Percentiles rank a stretch among this genome's conserved stretches.
Evolutionary conservation across 2,888 invertebrate species (phyloP).

Genomic region (Drosophila lacicola): DNA sequence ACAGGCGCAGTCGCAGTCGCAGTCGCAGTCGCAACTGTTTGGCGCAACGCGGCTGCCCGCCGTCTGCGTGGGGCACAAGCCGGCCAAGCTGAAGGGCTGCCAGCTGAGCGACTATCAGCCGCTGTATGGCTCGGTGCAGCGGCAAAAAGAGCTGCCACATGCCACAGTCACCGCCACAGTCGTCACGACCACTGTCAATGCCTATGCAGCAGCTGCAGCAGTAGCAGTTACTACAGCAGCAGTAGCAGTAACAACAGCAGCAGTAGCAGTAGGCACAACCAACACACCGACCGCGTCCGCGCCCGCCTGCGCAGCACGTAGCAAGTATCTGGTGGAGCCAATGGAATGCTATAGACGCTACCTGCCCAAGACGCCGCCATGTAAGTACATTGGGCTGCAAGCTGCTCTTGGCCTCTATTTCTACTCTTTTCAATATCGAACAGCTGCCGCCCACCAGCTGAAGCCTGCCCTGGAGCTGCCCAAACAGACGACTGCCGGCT

Average conservation of each 20-base stretch:
- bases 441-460: not conserved
- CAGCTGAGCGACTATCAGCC: not conserved
- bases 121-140: too few relatives aligned
- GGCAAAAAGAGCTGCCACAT: not conserved
- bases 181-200: too few relatives aligned
- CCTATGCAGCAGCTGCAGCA: not conserved
- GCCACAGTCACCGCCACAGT: not conserved
- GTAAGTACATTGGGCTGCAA: not conserved
- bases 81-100: not conserved
- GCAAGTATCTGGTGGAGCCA: slow-evolving; percentile 31
- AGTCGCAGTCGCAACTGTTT: too few relatives aligned
- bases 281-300: too few relatives aligned
- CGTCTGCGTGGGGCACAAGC: not conserved
- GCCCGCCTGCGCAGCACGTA: too few relatives aligned
- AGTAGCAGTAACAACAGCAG: too few relatives aligned
- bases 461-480: not conserved
- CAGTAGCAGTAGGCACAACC: too few relatives aligned
- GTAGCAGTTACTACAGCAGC: too few relatives aligned
- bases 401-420: not conserved
- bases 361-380: slow-evolving; percentile 8
- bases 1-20: not conserved
- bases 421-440: not conserved
- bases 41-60: not conserved
- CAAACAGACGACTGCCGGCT: not conserved
- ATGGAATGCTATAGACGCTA: slow-evolving; percentile 34